Percentiles rank a stretch among this genome's conserved stretches.
Evolutionary conservation across 2,797 vertebrate species (phyloP).

Genomic region (Paguma larvata): DNA sequence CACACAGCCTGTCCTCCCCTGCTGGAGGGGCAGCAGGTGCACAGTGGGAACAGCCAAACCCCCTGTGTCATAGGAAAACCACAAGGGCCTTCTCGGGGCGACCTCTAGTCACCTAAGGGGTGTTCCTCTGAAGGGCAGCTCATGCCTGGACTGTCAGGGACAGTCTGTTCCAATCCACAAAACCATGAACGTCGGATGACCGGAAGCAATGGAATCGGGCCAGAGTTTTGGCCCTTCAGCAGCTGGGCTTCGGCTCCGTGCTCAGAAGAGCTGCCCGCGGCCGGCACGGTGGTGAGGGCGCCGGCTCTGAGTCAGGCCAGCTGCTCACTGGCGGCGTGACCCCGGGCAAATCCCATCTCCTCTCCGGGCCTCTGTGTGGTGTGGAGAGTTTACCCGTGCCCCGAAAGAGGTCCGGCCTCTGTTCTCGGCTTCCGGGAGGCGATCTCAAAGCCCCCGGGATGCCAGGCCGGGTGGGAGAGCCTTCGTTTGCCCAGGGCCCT

Average conservation of each 20-base stretch:
- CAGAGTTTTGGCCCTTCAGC: not conserved
- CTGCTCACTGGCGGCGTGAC: not conserved
- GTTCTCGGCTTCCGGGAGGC: not conserved
- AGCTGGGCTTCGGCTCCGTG: not conserved
- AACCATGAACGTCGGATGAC: not conserved
- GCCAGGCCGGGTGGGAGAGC: not conserved
- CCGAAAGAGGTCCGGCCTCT: not conserved
- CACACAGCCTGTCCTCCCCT: not conserved
- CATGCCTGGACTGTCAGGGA: not conserved
- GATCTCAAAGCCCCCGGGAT: not conserved
- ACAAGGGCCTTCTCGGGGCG: not conserved
- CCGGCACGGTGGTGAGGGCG: fast-evolving
- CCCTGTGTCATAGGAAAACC: not conserved
- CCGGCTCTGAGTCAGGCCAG: not conserved
- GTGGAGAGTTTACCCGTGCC: too few species aligned
- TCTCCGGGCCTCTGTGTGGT: not conserved
- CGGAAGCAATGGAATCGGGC: not conserved
- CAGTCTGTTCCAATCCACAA: not conserved
- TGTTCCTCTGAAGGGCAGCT: not conserved
- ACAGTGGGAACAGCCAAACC: not conserved
- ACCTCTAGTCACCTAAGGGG: not conserved
- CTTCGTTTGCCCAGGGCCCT: not conserved
- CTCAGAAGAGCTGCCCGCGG: not conserved
- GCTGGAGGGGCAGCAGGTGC: too few species aligned
- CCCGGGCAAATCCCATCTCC: not conserved